Evolutionary conservation across 2,888 invertebrate genomes (phyloP).

Genomic region (Eristalis intricaria): DNA sequence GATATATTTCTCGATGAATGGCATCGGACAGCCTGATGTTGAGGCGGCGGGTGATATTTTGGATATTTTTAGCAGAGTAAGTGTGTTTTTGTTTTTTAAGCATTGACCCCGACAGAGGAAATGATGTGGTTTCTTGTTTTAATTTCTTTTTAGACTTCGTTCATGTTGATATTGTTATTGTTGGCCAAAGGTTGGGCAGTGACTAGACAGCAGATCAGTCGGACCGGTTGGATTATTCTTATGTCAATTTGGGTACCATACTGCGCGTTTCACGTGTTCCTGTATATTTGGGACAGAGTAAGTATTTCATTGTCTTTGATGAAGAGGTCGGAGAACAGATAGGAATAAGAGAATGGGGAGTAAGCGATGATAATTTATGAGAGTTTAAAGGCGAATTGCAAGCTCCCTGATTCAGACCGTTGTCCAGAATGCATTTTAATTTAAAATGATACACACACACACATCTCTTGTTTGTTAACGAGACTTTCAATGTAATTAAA

Average conservation of each 20-base stretch:
- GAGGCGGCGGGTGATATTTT: constrained; percentile 95
- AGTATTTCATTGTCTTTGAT: constrained; percentile 78
- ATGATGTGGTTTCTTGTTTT: constrained; percentile 11
- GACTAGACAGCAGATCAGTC: constrained; percentile 92
- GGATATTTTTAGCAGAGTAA: constrained; percentile 94
- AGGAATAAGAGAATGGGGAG: no score
- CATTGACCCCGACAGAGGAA: background rate
- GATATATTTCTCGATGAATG: constrained; percentile 94
- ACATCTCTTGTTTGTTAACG: no score
- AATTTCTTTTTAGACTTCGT: constrained; percentile 88
- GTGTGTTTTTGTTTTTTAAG: constrained; percentile 73
- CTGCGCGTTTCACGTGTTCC: constrained; percentile 93
- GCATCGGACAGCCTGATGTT: constrained; percentile 91
- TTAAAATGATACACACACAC: no score
- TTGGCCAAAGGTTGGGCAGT: constrained; percentile 99
- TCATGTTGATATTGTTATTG: constrained; percentile 94
- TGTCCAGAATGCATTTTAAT: no score
- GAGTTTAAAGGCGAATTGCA: no score
- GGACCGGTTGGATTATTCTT: constrained; percentile 85
- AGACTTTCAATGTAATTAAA: constrained; percentile 14
- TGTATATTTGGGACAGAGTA: constrained; percentile 98
- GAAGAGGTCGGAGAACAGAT: background rate
- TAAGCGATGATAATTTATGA: no score
- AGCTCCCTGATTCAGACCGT: no score
- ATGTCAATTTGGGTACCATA: constrained; percentile 93